phyloP scores from a whole-genome alignment of 1,140 invertebrate species.

The Aphelinus certus region DNA sequence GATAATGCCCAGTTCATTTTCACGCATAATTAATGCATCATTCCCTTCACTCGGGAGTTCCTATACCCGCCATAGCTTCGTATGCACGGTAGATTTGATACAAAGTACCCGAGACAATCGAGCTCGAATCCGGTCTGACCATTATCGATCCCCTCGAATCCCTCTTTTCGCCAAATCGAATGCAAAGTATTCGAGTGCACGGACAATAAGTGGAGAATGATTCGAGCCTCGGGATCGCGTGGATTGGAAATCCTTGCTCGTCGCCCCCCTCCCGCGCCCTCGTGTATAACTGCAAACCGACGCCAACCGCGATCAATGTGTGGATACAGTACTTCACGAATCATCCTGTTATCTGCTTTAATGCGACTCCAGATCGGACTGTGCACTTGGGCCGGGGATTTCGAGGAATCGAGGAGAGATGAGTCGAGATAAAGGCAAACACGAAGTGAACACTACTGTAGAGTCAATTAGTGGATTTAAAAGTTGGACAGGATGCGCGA shows the following conservation, averaged over 20 bases:
- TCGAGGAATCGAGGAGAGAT: neutral
- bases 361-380: conserved; percentile 27
- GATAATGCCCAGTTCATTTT: no score
- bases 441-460: neutral
- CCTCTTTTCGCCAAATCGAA: conserved; percentile 3
- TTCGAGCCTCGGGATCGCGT: neutral
- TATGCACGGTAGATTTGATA: no score
- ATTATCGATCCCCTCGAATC: neutral
- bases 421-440: neutral
- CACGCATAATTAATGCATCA: no score
- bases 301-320: conserved; percentile 18
- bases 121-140: no score
- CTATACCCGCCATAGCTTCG: no score
- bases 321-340: conserved; percentile 35
- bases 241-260: neutral
- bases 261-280: neutral
- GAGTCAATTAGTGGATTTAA: no score
- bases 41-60: no score
- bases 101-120: no score
- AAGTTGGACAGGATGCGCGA: no score
- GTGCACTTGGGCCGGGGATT: conserved; percentile 11
- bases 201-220: neutral
- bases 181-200: conserved; percentile 8
- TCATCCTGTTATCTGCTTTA: conserved; percentile 36
- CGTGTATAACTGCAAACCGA: neutral